phyloP scores from a whole-genome alignment of 2,888 invertebrate species.

The Nemurella pictetii region DNA sequence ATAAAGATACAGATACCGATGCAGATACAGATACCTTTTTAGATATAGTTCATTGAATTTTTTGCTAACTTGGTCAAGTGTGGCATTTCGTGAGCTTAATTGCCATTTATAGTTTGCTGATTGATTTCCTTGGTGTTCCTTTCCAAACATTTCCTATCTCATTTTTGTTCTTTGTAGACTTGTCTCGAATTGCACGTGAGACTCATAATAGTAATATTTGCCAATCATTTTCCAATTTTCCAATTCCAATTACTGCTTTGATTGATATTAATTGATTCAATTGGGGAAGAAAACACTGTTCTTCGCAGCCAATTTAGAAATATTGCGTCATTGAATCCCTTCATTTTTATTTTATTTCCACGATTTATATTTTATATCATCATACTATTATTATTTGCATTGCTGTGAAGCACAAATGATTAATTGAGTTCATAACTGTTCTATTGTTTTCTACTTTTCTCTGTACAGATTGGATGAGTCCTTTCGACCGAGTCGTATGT shows the following conservation, averaged over 20 bases:
- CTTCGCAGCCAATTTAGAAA: not conserved
- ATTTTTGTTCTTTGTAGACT: not conserved
- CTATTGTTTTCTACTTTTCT: not conserved
- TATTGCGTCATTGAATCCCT: not conserved
- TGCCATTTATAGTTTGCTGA: too few relatives aligned
- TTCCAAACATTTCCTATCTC: not conserved
- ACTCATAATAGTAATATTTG: too few relatives aligned
- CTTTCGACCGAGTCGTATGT: constrained; percentile 92
- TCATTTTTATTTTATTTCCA: too few relatives aligned
- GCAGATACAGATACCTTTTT: not conserved
- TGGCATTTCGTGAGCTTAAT: not conserved
- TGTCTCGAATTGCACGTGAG: too few relatives aligned
- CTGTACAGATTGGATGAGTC: constrained; percentile 89
- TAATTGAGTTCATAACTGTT: not conserved
- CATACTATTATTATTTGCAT: not conserved
- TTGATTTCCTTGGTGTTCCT: not conserved
- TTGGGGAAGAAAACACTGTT: not conserved
- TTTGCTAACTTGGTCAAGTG: not conserved
- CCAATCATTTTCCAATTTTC: not conserved
- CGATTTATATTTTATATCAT: not conserved
- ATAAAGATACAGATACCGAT: not conserved
- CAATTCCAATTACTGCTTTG: not conserved
- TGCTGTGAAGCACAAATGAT: not conserved
- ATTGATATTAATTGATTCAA: not conserved
- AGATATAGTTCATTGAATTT: not conserved